phyloP scores from a whole-genome alignment of 2,113 vertebrate genomes.

The Euleptes europaea region DNA sequence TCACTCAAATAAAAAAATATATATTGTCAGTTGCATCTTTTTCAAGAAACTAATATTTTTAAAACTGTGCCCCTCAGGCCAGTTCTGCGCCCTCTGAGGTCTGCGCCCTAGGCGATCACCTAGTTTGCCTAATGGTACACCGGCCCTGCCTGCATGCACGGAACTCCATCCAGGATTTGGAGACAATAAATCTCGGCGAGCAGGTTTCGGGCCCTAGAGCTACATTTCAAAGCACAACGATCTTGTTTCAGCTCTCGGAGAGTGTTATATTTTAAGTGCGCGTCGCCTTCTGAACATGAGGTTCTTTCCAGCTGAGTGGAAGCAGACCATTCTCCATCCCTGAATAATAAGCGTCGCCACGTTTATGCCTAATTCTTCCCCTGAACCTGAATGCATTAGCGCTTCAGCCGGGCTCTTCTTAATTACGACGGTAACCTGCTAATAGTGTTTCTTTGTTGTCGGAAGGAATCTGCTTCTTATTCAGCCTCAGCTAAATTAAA shows the following conservation, averaged over 20 bases:
- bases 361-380: conserved; percentile 45
- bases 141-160: too few relatives aligned
- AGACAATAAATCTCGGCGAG: background rate
- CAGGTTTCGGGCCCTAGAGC: background rate
- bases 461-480: conserved; percentile 69
- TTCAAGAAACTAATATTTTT: too few relatives aligned
- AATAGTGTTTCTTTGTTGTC: conserved; percentile 70
- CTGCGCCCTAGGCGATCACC: too few relatives aligned
- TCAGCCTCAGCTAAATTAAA: conserved; percentile 73
- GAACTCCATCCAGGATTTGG: background rate
- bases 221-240: background rate
- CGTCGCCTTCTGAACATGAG: background rate
- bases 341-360: background rate
- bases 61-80: too few relatives aligned
- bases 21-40: too few relatives aligned
- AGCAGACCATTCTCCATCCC: background rate
- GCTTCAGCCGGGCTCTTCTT: conserved; percentile 63
- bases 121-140: too few relatives aligned
- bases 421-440: conserved; percentile 72
- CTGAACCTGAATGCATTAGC: conserved; percentile 50
- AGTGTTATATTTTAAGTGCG: background rate
- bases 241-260: background rate
- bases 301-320: background rate
- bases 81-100: too few relatives aligned
- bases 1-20: too few relatives aligned